Percentiles rank a stretch among this genome's conserved stretches.
Conservation (phyloP, 2,797 vertebrate species). For the Danio jaintianensis region DNA sequence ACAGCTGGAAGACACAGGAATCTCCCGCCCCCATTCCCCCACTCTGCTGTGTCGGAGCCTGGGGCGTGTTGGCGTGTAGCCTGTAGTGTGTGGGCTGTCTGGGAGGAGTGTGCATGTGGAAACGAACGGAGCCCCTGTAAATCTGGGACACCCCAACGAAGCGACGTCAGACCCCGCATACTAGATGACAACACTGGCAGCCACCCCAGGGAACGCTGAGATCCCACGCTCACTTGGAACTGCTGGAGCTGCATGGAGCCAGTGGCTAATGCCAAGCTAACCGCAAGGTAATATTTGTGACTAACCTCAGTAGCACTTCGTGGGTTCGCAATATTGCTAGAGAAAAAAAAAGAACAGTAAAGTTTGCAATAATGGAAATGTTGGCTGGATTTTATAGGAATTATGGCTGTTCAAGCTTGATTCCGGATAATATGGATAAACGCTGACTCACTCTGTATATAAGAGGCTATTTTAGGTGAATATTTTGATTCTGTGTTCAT, state of each 20-base stretch:
- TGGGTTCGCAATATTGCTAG: neutral
- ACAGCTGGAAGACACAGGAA: constrained; percentile 81
- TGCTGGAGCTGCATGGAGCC: constrained; percentile 47
- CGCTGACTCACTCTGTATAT: neutral
- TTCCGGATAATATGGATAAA: neutral
- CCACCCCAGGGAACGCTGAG: constrained; percentile 57
- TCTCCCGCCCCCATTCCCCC: constrained; percentile 72
- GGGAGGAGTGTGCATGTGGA: constrained; percentile 61
- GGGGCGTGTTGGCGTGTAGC: constrained; percentile 74
- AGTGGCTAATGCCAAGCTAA: constrained; percentile 52
- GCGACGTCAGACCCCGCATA: constrained; percentile 68
- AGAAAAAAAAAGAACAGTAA: neutral
- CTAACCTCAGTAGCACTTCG: constrained; percentile 22
- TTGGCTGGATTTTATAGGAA: neutral
- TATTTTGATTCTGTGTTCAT: no score
- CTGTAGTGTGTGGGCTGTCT: constrained; percentile 77
- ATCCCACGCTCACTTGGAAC: constrained; percentile 49
- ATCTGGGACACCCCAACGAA: constrained; percentile 75
- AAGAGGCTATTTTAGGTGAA: neutral
- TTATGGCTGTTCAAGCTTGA: neutral
- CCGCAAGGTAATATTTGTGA: constrained; percentile 39
- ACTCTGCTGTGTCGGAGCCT: constrained; percentile 75
- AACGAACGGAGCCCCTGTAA: constrained; percentile 68
- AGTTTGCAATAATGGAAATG: constrained; percentile 12
- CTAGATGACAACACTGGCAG: constrained; percentile 61